Percentiles rank a stretch among this genome's conserved stretches.
Evolutionary conservation across 2,888 invertebrate species (phyloP).

Genomic region (Toxonevra muliebris): DNA sequence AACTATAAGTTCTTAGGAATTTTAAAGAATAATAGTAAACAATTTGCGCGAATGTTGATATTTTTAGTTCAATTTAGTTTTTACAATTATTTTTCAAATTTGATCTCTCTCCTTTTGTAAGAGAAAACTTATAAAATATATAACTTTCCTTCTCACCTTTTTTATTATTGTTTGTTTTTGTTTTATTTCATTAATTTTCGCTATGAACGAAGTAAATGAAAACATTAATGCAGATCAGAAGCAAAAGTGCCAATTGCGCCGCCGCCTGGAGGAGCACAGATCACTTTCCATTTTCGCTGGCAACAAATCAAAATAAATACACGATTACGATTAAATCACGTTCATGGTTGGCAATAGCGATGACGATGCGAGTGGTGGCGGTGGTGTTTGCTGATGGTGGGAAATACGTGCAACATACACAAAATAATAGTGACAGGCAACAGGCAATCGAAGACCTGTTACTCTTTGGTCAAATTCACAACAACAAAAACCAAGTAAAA

Average conservation of each 20-base stretch:
- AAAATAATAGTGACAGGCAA: not conserved
- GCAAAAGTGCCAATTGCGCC: not conserved
- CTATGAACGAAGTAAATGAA: too few species aligned
- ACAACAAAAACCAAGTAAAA: not conserved
- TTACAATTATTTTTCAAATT: too few species aligned
- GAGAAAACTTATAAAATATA: too few species aligned
- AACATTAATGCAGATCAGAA: too few species aligned
- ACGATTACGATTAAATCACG: constrained; percentile 32
- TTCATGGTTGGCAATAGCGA: constrained; percentile 2
- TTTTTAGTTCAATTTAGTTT: too few species aligned
- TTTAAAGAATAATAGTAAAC: too few species aligned
- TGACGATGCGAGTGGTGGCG: not conserved
- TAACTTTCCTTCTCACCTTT: too few species aligned
- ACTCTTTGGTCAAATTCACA: constrained; percentile 6
- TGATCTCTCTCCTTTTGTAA: too few species aligned
- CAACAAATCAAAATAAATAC: constrained; percentile 30
- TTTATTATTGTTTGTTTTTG: too few species aligned
- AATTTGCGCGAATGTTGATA: too few species aligned
- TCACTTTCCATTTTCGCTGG: constrained; percentile 45
- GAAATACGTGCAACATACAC: not conserved
- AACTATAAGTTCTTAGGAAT: too few species aligned
- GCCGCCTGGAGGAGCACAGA: constrained; percentile 14
- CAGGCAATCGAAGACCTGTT: constrained; percentile 5
- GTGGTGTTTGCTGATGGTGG: not conserved
- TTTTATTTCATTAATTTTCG: too few species aligned